Percentiles rank a stretch among this genome's conserved stretches.
These are phyloP conservation scores for Cichlasoma orientale DNA, from an alignment of 2,797 vertebrate species.

Conservation along the genomic window DNA sequence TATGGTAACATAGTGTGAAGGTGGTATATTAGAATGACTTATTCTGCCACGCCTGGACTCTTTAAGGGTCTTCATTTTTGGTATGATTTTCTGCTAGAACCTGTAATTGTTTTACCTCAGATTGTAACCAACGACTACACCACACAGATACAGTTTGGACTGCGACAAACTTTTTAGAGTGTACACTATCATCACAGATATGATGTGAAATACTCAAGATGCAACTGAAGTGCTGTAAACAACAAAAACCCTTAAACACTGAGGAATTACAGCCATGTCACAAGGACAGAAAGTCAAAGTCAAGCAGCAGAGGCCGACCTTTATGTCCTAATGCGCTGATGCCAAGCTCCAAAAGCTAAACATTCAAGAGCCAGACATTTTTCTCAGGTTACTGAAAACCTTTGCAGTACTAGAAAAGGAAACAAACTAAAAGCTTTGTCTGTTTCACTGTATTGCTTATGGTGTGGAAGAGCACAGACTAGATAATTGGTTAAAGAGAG, in stretches of 20 bases:
- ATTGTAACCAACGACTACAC: neutral
- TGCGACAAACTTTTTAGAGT: neutral
- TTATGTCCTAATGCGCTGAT: neutral
- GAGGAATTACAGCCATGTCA: neutral
- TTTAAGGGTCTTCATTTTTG: neutral
- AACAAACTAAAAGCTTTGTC: neutral
- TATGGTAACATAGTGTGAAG: neutral
- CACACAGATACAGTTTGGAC: neutral
- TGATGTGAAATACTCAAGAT: neutral
- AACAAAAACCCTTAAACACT: neutral
- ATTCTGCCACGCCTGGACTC: neutral
- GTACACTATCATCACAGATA: neutral
- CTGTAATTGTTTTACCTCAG: neutral
- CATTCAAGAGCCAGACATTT: neutral
- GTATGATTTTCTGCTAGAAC: neutral
- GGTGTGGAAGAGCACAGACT: neutral
- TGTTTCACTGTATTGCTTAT: neutral
- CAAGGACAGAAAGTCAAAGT: slow-evolving; percentile 1
- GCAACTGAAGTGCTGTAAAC: neutral
- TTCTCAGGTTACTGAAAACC: neutral
- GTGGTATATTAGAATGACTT: neutral
- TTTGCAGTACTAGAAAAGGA: neutral
- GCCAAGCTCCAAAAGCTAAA: neutral
- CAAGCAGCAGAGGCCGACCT: neutral
- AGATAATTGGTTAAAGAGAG: neutral